These are phyloP conservation scores for Diceros bicornis DNA, from an alignment of 2,797 vertebrate genomes.

Conservation along the genomic window DNA sequence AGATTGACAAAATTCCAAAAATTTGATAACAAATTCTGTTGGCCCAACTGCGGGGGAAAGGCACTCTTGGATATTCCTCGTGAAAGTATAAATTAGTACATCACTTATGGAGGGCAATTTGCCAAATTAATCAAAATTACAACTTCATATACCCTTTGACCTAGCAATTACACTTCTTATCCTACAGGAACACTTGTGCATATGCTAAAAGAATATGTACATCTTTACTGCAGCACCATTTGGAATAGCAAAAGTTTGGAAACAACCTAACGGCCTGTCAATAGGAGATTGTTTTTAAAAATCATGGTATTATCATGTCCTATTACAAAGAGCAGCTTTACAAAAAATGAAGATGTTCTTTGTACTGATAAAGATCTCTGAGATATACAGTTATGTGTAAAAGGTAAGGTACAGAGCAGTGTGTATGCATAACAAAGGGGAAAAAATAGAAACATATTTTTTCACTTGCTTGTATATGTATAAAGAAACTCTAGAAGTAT, in stretches of 20 bases:
- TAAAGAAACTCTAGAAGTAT: not conserved
- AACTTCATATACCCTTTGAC: not conserved
- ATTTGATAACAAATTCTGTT: not conserved
- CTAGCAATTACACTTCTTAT: not conserved
- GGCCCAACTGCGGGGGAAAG: not conserved
- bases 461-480: not conserved
- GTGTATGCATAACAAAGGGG: not conserved
- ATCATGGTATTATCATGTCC: not conserved
- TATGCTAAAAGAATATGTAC: not conserved
- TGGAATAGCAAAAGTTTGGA: slow-evolving; percentile 12
- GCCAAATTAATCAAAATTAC: not conserved
- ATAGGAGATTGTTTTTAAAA: not conserved
- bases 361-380: not conserved
- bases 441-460: not conserved
- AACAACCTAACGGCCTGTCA: not conserved
- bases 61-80: not conserved
- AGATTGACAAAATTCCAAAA: not conserved
- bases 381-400: not conserved
- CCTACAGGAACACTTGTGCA: not conserved
- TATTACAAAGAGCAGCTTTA: not conserved
- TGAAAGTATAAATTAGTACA: not conserved
- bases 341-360: not conserved
- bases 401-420: not conserved
- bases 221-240: not conserved
- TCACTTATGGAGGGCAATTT: not conserved